These are phyloP conservation scores for Cephalotes varians DNA, from an alignment of 2,888 invertebrate species.

Conservation along the genomic window DNA sequence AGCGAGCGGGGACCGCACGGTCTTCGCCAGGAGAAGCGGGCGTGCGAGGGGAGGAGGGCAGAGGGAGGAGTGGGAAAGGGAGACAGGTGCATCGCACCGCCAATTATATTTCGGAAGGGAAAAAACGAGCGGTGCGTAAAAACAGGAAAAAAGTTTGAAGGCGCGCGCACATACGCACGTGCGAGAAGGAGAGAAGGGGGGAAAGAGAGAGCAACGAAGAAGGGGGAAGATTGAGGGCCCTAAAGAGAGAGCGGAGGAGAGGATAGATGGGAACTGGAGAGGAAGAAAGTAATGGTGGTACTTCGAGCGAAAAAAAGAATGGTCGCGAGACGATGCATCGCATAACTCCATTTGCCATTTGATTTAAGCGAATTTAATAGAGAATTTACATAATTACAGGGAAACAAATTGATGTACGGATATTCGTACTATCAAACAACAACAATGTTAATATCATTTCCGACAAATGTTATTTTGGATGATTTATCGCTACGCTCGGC, in stretches of 20 bases:
- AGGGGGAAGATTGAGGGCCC: conserved; percentile 54
- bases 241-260: conserved; percentile 57
- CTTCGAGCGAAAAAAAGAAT: neutral
- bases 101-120: conserved; percentile 85
- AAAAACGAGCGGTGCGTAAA: conserved; percentile 77
- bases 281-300: conserved; percentile 39
- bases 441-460: neutral
- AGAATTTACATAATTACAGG: conserved; percentile 12
- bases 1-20: conserved; percentile 2
- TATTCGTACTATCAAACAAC: neutral
- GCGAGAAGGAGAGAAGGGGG: conserved; percentile 58
- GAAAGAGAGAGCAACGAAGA: conserved; percentile 55
- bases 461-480: neutral
- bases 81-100: conserved; percentile 86
- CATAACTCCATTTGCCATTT: conserved; percentile 6
- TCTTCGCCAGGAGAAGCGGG: conserved; percentile 40
- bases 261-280: conserved; percentile 54
- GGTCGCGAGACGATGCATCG: neutral
- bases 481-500: neutral
- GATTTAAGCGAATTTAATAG: conserved; percentile 39
- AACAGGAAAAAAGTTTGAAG: conserved; percentile 76
- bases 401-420: neutral
- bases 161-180: conserved; percentile 67
- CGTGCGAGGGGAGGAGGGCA: conserved; percentile 57
- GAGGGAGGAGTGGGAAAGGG: conserved; percentile 73